These are phyloP conservation scores for Troides oblongomaculatus DNA, from an alignment of 2,888 invertebrate species.

Conservation along the genomic window DNA sequence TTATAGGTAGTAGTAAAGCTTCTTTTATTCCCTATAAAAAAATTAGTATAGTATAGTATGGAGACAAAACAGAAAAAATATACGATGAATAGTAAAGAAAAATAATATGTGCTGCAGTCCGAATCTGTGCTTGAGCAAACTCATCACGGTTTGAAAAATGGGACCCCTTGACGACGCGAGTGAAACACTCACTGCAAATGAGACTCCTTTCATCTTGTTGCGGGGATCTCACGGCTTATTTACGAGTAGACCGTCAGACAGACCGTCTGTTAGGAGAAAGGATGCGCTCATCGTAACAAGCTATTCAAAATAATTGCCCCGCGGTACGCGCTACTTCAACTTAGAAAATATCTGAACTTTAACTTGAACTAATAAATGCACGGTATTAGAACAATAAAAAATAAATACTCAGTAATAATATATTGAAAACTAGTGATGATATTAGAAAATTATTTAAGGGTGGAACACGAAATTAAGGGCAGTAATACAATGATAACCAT, in stretches of 20 bases:
- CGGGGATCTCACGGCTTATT: conserved; percentile 46
- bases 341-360: not conserved
- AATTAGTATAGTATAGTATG: too few relatives aligned
- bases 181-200: conserved; percentile 60
- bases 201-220: conserved; percentile 57
- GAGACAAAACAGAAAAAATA: too few relatives aligned
- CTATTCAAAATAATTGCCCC: conserved; percentile 27
- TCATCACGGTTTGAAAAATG: conserved; percentile 61
- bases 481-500: too few relatives aligned
- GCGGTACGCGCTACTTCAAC: conserved; percentile 9
- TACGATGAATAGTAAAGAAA: too few relatives aligned
- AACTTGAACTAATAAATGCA: too few relatives aligned
- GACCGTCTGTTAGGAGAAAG: conserved; percentile 26
- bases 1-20: too few relatives aligned
- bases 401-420: too few relatives aligned
- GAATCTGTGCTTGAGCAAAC: conserved; percentile 46
- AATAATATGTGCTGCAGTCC: conserved; percentile 36
- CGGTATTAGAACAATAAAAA: too few relatives aligned
- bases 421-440: too few relatives aligned
- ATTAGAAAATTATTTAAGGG: too few relatives aligned
- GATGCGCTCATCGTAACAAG: conserved; percentile 32
- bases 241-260: conserved; percentile 37
- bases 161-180: conserved; percentile 50
- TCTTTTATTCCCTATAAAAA: too few relatives aligned
- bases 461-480: too few relatives aligned